Evolutionary conservation across 2,113 vertebrate genomes (phyloP), one percentile per base, ranked within the genome.

Genomic region (Chionis minor): DNA sequence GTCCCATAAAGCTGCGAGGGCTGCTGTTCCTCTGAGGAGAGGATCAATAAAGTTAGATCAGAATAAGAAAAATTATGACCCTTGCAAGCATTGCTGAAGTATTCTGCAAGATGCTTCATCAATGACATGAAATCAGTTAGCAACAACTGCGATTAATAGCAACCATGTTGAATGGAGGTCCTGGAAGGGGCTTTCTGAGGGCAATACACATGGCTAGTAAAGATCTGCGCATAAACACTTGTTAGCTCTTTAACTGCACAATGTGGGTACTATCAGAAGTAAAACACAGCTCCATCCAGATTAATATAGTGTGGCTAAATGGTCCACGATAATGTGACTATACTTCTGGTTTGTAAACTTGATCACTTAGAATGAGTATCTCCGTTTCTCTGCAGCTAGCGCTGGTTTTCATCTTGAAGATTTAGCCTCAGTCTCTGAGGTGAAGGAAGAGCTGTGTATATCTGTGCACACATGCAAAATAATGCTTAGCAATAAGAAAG

Each of bases 1-100:
- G 65, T 42, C 71, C 90, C 81, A 91, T 92, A 94, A 91, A 96
- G 73, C 17, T 75, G 38, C 2, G 5, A 62, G 51, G 45, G 52
- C 71, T 96, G 33, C 74, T 81, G 56, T 74, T 95, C 33, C 15
- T 96, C 72, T 93, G 87, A 71, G 61, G 90, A 96, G 20, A 49
- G 44, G 66, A 93, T 97, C 74, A 87, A 89, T 86, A 73, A 77
- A 79, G 81, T 58, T 75, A 52, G 30, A 55, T 80, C 81, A 96
- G 63, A 92, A 88, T 42, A 80, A 91, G 90, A 96, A 95, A 86
- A 84, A 89, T 72, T 10, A 65, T 27, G 47, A 75, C 35, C 65
- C 45, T 77, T 1, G 6, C 65, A 79, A 94, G 28, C 4, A 9
- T 84, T 87, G 12, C 84, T 82, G 86, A 94, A 82, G 74, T 20